Evolutionary conservation across 1,140 invertebrate genomes (phyloP), one percentile per base, ranked within the genome.

Genomic region (Lepidurus arcticus): DNA sequence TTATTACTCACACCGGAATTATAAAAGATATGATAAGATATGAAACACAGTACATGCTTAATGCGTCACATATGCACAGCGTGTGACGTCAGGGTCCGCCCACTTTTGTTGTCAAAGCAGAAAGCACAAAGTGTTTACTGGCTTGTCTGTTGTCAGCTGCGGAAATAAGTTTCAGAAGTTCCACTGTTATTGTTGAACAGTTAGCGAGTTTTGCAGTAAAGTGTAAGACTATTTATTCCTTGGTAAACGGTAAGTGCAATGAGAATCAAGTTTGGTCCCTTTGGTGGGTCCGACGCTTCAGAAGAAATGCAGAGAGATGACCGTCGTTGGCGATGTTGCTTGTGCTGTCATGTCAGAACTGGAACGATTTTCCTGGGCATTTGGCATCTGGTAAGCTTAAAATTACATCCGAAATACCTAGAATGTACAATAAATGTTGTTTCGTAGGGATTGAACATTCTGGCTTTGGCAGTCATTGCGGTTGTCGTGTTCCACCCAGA

Each of bases 301-400:
- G 34, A 76, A 24, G 74, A 75, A 75, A 16, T 75, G n/a, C 73
- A 42, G 43, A 44, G 75, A 11, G 78, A 78, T 44, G 78, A 74
- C 11, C 74, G 75, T 21, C 78, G 78, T 74, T 93, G 91, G 90
- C 88, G 88, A 79, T 94, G 92, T 85, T 93, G 90, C 82, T 90
- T 93, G 81, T 94, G 92, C 83, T 88, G 93, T 76, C 93, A 94
- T 87, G 93, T 95, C 16, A 88, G 92, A 79, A 94, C 92, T 45
- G 92, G 91, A 34, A 93, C 92, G 11, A 90, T 94, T 76, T 86
- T 93, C 78, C 88, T 94, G 79, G 93, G 93, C 82, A 86, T 93
- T 82, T 92, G 91, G 90, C 91, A 93, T 85, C 87, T 93, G 89
- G 93, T 94, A 87, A 89, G 89, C 53, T 34, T 2, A 34, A 34